Evolutionary conservation across 2,888 invertebrate species (phyloP).

Genomic region (Oxystoma pomonae): DNA sequence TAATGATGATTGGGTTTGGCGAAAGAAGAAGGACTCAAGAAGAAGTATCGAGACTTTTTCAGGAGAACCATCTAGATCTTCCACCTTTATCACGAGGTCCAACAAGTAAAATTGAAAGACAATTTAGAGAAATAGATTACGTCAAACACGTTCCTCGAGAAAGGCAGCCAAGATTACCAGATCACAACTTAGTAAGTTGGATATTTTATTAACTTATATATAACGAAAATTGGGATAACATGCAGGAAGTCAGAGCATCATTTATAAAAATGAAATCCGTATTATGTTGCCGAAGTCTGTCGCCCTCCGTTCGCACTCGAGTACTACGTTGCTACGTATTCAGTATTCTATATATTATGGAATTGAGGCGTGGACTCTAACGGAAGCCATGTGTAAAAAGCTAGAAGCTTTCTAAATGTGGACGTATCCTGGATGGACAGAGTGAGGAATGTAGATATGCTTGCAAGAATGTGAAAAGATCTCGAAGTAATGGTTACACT

Average conservation of each 20-base stretch:
- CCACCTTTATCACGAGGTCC: neutral
- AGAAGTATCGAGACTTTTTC: neutral
- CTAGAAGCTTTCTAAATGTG: neutral
- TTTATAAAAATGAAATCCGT: too few relatives aligned
- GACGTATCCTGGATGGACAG: neutral
- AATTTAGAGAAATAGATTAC: neutral
- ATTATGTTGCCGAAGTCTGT: too few relatives aligned
- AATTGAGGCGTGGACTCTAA: neutral
- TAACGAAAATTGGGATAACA: too few relatives aligned
- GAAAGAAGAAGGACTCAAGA: neutral
- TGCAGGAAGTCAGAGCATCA: too few relatives aligned
- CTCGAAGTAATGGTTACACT: too few relatives aligned
- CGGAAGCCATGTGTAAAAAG: neutral
- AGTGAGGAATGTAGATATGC: neutral
- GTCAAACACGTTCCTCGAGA: neutral
- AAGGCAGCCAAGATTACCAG: neutral
- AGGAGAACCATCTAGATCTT: neutral
- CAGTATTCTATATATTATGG: neutral
- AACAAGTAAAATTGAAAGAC: neutral
- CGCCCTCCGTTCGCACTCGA: too few relatives aligned
- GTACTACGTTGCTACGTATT: too few relatives aligned
- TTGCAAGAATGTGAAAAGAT: too few relatives aligned
- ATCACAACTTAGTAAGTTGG: neutral
- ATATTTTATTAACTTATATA: neutral
- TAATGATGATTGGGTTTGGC: neutral